Evolutionary conservation across 1,140 invertebrate genomes (phyloP), one percentile per base, ranked within the genome.

Genomic region (Zophobas morio): DNA sequence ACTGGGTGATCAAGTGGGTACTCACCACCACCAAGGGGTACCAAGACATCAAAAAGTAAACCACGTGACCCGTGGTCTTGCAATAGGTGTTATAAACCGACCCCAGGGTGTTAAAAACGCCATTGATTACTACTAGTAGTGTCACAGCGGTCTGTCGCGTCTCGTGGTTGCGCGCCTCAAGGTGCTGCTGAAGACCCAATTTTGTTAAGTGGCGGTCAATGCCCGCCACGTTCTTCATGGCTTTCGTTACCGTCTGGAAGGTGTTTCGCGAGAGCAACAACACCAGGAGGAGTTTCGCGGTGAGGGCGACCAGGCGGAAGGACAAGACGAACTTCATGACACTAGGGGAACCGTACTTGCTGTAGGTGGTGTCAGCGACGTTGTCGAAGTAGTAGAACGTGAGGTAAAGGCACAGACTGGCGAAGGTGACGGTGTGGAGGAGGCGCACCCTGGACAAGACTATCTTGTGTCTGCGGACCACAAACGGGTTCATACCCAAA

Each of bases 11-110:
- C 0, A 40, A 2, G 40, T 66, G 40, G 60, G 39, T 66, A 32
- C 60, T 66, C 2, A 66, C 39, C 1, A 42, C 37, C 39, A 66
- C n/a, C 1, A 37, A 8, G 1, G 60, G 60, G 60, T 66, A 66
- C 60, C 37, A 66, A 66, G 37, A n/a, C 6, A 66, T 42, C 1
- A 40, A 6, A 40, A 66, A 66, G 6, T 66, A 66, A 20, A 42
- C 4, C 6, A 42, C 33, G 20, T 42, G 37, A 32, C 34, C 39
- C 1, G 2, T 42, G 2, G 1, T 40, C 33, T 66, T 66, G 20
- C 37, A n/a, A 2, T 2, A 60, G 0, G 56, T 39, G 8, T 35
- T 60, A n/a, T 60, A 60, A 33, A 60, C 33, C 4, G 32, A 32
- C 1, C 56, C 56, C 2, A 60, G 3, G 1, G 56, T 60, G 36